phyloP scores from a whole-genome alignment of 2,888 invertebrate genomes.

The Lasioglossum figueresi region DNA sequence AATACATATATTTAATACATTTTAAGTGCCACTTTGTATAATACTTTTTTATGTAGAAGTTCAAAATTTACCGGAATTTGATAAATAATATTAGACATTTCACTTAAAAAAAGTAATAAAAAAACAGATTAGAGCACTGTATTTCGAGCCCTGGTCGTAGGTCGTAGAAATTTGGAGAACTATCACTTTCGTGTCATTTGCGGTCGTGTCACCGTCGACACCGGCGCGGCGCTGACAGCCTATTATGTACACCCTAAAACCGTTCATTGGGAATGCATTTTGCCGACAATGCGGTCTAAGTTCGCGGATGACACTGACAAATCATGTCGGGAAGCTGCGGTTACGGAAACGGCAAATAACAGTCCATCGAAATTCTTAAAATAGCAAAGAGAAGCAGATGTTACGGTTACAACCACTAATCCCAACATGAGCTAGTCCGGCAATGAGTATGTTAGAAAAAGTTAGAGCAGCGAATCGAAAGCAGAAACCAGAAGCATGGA shows the following conservation, averaged over 20 bases:
- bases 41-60: no score
- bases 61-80: no score
- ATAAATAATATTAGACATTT: no score
- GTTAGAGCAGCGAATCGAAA: slow-evolving; percentile 62
- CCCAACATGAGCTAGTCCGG: slow-evolving; percentile 31
- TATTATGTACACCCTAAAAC: slow-evolving; percentile 40
- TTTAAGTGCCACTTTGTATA: no score
- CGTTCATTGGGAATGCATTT: slow-evolving; percentile 23
- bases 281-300: slow-evolving; percentile 19
- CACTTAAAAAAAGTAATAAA: no score
- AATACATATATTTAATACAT: no score
- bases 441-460: slow-evolving; percentile 45
- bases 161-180: slow-evolving; percentile 38
- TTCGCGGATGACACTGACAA: slow-evolving; percentile 24
- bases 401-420: slow-evolving; percentile 38
- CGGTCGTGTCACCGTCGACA: slow-evolving; percentile 11
- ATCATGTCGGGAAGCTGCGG: slow-evolving; percentile 33
- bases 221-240: slow-evolving; percentile 1
- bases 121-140: no score
- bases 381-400: slow-evolving; percentile 35
- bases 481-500: slow-evolving; percentile 56
- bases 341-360: slow-evolving; percentile 24
- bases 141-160: background rate
- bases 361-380: slow-evolving; percentile 37
- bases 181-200: slow-evolving; percentile 24